Conservation (phyloP, 2,888 invertebrate genomes). For the Lomographa bimaculata region DNA sequence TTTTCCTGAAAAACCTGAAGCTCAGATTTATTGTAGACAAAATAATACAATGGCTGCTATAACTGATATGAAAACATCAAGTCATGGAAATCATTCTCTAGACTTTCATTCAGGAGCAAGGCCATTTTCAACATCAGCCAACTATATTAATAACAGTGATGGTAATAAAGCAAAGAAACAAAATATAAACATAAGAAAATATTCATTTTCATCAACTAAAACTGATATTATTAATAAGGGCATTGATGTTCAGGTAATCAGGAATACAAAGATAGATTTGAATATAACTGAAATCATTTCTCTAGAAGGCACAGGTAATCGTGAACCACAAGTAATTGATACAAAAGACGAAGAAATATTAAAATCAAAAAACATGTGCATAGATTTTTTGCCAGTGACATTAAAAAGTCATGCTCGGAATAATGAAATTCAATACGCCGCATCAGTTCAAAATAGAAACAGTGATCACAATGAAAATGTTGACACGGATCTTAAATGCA, state of each 20-base stretch:
- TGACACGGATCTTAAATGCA: neutral
- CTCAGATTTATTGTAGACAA: neutral
- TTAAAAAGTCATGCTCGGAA: neutral
- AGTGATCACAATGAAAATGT: neutral
- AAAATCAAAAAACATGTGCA: neutral
- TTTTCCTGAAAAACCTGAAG: neutral
- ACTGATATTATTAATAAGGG: slow-evolving; percentile 48
- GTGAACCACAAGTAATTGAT: slow-evolving; percentile 1
- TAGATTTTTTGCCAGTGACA: slow-evolving; percentile 1
- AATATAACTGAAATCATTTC: slow-evolving; percentile 56
- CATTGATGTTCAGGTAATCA: slow-evolving; percentile 48
- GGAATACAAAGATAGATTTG: slow-evolving; percentile 59
- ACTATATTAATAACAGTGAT: neutral
- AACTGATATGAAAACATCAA: too few relatives aligned
- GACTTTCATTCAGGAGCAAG: neutral
- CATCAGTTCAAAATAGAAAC: too few relatives aligned
- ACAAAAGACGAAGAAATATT: neutral
- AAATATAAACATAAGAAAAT: slow-evolving; percentile 41
- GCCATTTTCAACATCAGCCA: neutral
- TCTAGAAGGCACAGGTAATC: slow-evolving; percentile 5
- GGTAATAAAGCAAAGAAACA: slow-evolving; percentile 4
- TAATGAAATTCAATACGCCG: too few relatives aligned
- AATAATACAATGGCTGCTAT: neutral
- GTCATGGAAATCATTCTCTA: too few relatives aligned
- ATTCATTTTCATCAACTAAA: slow-evolving; percentile 49